These are phyloP conservation scores for Helicoverpa assulta DNA, from an alignment of 2,888 invertebrate species.

Conservation along the genomic window DNA sequence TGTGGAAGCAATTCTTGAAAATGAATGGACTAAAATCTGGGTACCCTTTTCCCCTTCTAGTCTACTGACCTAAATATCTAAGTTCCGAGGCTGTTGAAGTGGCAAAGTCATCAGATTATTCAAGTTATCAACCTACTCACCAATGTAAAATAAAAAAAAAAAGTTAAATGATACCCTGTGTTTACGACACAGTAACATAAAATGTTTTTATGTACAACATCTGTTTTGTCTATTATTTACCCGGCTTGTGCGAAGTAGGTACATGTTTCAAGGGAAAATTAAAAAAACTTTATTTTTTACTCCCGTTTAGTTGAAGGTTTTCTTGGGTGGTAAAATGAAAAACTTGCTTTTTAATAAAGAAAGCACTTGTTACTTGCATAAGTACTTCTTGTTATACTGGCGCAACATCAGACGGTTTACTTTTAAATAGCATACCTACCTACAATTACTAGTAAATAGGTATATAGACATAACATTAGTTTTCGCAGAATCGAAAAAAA, in stretches of 20 bases:
- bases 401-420: conserved; percentile 14
- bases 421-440: conserved; percentile 21
- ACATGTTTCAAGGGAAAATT: conserved; percentile 28
- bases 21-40: neutral
- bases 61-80: neutral
- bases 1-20: too few species aligned
- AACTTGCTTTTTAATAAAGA: conserved; percentile 52
- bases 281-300: conserved; percentile 37
- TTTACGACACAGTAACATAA: conserved; percentile 25
- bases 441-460: too few species aligned
- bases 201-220: conserved; percentile 37
- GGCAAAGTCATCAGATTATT: conserved; percentile 8
- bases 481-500: too few species aligned
- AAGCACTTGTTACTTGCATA: conserved; percentile 35
- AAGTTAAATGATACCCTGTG: conserved; percentile 17
- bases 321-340: conserved; percentile 43
- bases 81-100: neutral
- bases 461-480: too few species aligned
- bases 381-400: conserved; percentile 25
- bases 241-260: neutral
- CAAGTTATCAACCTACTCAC: neutral
- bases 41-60: neutral
- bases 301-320: conserved; percentile 25
- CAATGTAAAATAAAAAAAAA: conserved; percentile 33
- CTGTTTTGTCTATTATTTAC: conserved; percentile 46